Conservation (phyloP, 2,113 vertebrate genomes). For the Notarius lentiginosus region DNA sequence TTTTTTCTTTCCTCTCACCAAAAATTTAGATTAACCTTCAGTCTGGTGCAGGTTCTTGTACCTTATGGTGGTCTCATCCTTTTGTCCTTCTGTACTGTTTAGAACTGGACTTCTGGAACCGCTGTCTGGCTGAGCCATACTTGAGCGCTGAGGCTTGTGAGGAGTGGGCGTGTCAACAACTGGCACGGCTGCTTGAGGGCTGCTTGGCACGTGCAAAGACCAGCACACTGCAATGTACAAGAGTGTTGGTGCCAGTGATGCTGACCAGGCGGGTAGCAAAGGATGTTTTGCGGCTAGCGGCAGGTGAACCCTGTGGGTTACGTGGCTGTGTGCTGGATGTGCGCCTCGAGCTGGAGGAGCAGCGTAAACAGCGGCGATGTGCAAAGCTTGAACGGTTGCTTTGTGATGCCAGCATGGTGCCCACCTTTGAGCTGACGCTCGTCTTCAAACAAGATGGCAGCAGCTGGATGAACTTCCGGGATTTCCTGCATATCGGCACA, state of each 20-base stretch:
- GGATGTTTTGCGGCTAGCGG: conserved; percentile 77
- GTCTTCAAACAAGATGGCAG: conserved; percentile 84
- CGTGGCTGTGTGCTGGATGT: conserved; percentile 80
- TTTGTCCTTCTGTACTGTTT: conserved; percentile 28
- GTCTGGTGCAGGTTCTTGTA: neutral
- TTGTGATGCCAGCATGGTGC: conserved; percentile 78
- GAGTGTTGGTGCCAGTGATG: conserved; percentile 82
- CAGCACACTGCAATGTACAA: conserved; percentile 79
- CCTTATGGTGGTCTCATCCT: neutral
- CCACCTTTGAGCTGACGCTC: conserved; percentile 85
- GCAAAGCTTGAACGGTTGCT: conserved; percentile 79
- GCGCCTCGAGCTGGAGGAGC: conserved; percentile 78
- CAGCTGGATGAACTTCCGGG: conserved; percentile 79
- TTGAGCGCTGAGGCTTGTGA: conserved; percentile 69
- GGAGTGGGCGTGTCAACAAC: conserved; percentile 74
- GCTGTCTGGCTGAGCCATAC: conserved; percentile 72
- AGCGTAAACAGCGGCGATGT: conserved; percentile 68
- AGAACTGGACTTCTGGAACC: conserved; percentile 83
- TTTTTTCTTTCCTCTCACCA: no score
- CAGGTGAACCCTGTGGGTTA: conserved; percentile 82
- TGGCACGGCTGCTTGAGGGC: conserved; percentile 79
- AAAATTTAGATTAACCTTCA: neutral
- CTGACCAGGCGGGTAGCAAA: conserved; percentile 77
- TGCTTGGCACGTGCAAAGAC: conserved; percentile 83
- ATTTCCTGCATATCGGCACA: conserved; percentile 77